Evolutionary conservation across 2,113 vertebrate genomes (phyloP), one percentile per base, ranked within the genome.

Genomic region (Sylvietta virens): DNA sequence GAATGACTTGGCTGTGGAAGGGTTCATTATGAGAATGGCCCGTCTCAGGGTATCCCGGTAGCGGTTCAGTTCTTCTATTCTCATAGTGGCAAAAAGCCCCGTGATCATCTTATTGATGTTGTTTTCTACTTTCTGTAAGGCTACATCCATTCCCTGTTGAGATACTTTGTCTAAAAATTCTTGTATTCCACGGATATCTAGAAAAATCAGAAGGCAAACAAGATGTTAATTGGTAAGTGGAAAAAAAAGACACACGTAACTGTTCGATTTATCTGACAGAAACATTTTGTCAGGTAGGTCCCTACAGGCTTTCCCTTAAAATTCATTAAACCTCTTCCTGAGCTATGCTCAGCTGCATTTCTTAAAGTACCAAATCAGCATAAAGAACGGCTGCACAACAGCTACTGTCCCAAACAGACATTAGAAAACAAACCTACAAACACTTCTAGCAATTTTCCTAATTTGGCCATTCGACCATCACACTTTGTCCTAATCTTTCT

Each of bases 101-200:
- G 99, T 99, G 97, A 99, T 99, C 99, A 99, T 99, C 98, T 99
- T 99, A 97, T 99, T 99, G 96, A 99, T 99, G 91, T 99, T 99
- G 89, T 98, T 99, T 97, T 99, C 99, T 87, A 99, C 99, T 95
- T 99, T 99, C 97, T 99, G 99, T 88, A 99, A 98, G n/a, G 99
- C 99, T 65, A 99, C 99, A 60, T 99, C 99, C 99, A 99, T 99
- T 81, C 99, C 99, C 91, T 99, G 99, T 97, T 99, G 99, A 90
- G 99, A 99, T 0, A 99, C 98, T 98, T 98, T 98, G 98, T 99
- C 99, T 97, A 99, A 97, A 97, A 99, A 99, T 91, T 99, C 99
- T 95, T 99, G 99, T 97, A 99, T 99, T 79, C 99, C 99, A 74
- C 99, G 99, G 95, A 99, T 99, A 98, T 99, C 99, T 99, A 96